Percentiles rank a stretch among this genome's conserved stretches.
Conservation (phyloP, 35 echinoderm and acorn worm genomes). For the Ptychodera flava region DNA sequence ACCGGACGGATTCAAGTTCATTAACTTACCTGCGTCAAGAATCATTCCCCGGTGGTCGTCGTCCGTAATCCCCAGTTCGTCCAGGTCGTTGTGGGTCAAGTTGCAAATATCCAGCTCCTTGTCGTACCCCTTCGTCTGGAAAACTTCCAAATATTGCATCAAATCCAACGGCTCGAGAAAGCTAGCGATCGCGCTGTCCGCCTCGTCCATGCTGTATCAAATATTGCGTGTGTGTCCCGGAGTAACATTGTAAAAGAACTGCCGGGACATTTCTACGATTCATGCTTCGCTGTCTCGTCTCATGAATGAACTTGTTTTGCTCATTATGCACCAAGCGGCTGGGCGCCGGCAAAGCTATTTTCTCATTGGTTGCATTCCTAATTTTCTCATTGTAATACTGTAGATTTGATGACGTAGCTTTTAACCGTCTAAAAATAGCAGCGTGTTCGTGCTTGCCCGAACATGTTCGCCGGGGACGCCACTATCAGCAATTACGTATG, state of each 20-base stretch:
- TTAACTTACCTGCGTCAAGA: conserved; percentile 70
- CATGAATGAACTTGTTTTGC: neutral
- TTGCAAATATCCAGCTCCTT: conserved; percentile 55
- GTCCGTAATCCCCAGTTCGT: conserved; percentile 51
- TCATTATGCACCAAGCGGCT: neutral
- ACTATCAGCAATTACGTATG: neutral
- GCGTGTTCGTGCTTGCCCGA: neutral
- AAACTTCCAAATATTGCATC: conserved; percentile 64
- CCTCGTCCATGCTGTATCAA: neutral
- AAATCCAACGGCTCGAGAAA: conserved; percentile 68
- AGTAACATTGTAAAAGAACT: neutral
- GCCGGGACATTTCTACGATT: neutral
- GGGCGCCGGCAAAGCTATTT: neutral
- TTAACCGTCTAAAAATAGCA: neutral
- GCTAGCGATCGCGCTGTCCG: conserved; percentile 48
- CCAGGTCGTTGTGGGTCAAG: conserved; percentile 37
- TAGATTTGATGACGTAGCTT: neutral
- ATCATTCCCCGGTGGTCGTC: conserved; percentile 40
- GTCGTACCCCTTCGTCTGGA: conserved; percentile 75
- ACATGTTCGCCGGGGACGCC: neutral
- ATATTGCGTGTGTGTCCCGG: neutral
- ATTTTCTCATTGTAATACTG: neutral
- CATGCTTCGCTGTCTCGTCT: neutral
- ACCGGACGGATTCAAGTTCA: too few species aligned
- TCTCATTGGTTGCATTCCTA: neutral